Percentiles rank a stretch among this genome's conserved stretches.
phyloP scores from a whole-genome alignment of 1,140 invertebrate genomes.

The Drosophila nasuta region DNA sequence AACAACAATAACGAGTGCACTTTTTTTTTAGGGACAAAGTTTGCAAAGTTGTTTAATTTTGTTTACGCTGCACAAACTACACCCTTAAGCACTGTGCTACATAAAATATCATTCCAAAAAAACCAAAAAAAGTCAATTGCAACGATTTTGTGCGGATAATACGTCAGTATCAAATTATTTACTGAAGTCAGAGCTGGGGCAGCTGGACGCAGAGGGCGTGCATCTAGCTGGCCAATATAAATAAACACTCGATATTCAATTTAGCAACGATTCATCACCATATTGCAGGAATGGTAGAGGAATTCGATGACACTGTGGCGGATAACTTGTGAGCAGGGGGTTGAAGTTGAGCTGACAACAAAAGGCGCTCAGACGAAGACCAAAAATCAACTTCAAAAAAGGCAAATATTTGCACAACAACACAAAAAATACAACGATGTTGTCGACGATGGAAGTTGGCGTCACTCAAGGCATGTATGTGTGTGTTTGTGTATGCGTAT shows the following conservation, averaged over 20 bases:
- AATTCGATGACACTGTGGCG: not conserved
- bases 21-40: constrained; percentile 45
- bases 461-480: constrained; percentile 28
- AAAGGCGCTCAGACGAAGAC: constrained; percentile 73
- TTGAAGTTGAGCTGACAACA: constrained; percentile 68
- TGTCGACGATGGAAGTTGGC: constrained; percentile 34
- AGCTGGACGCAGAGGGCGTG: constrained; percentile 24
- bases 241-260: constrained; percentile 81
- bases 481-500: constrained; percentile 8
- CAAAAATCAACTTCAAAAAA: constrained; percentile 82
- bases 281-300: constrained; percentile 38
- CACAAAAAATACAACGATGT: constrained; percentile 36
- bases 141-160: constrained; percentile 51
- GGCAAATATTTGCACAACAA: constrained; percentile 77
- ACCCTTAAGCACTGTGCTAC: constrained; percentile 55
- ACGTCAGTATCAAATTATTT: constrained; percentile 71
- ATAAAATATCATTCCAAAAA: constrained; percentile 1
- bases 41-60: constrained; percentile 65
- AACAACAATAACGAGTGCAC: constrained; percentile 51
- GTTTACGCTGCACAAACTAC: constrained; percentile 63
- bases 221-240: constrained; percentile 67
- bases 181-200: constrained; percentile 6
- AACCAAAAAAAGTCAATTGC: constrained; percentile 30
- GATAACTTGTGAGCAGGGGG: not conserved
- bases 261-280: constrained; percentile 74